Conservation (phyloP, 2,888 invertebrate species). For the Eubasilissa splendida region DNA sequence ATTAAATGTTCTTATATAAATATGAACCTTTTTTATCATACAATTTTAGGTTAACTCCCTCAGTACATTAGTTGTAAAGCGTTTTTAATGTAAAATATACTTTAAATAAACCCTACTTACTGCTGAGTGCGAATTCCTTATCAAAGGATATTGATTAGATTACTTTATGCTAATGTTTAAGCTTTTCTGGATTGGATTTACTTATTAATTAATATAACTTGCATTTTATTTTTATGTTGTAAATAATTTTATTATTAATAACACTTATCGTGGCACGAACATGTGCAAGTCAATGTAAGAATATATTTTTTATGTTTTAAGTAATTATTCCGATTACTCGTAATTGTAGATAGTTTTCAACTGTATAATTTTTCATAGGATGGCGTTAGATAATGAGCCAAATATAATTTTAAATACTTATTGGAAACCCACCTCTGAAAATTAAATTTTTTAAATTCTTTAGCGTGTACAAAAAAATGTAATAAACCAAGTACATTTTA, state of each 20-base stretch:
- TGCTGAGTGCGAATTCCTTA: slow-evolving; percentile 5
- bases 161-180: slow-evolving; percentile 24
- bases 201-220: slow-evolving; percentile 36
- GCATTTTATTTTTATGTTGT: slow-evolving; percentile 37
- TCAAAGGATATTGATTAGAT: slow-evolving; percentile 19
- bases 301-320: slow-evolving; percentile 16
- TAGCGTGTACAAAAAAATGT: slow-evolving; percentile 10
- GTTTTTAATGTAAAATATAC: no score
- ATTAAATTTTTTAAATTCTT: neutral
- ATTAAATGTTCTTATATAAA: no score
- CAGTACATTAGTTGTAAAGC: no score
- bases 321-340: slow-evolving; percentile 12
- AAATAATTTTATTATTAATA: slow-evolving; percentile 12
- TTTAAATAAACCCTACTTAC: neutral
- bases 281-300: neutral
- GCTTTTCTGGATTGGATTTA: slow-evolving; percentile 25
- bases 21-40: no score
- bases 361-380: slow-evolving; percentile 21
- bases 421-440: neutral
- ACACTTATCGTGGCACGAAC: neutral
- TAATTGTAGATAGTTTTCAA: slow-evolving; percentile 37
- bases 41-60: no score
- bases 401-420: slow-evolving; percentile 24
- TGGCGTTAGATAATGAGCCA: slow-evolving; percentile 36
- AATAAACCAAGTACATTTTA: no score